Percentiles rank a stretch among this genome's conserved stretches.
Evolutionary conservation across 2,888 invertebrate genomes (phyloP).

Genomic region (Macropis europaea): DNA sequence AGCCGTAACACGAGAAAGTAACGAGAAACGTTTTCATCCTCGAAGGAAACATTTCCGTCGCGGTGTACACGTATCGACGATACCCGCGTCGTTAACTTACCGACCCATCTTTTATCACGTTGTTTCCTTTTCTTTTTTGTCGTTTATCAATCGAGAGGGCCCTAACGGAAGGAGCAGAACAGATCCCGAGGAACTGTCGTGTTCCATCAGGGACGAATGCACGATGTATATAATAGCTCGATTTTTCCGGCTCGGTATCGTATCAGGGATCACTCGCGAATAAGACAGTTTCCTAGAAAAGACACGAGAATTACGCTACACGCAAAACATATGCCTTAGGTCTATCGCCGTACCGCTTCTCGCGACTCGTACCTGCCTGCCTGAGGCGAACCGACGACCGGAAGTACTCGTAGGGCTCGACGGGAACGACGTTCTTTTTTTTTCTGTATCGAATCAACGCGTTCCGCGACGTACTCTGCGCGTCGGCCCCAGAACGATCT

Average conservation of each 20-base stretch:
- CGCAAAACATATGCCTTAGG: conserved; percentile 50
- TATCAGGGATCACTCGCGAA: conserved; percentile 37
- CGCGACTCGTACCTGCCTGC: conserved; percentile 51
- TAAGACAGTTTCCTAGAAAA: conserved; percentile 48
- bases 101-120: background rate
- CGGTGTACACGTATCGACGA: conserved; percentile 1
- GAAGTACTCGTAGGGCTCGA: conserved; percentile 14
- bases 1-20: conserved; percentile 11
- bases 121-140: background rate
- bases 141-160: background rate
- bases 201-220: background rate
- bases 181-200: background rate
- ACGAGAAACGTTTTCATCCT: background rate
- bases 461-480: too few species aligned
- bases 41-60: background rate
- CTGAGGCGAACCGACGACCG: conserved; percentile 33
- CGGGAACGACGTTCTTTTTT: background rate
- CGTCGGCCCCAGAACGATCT: too few species aligned
- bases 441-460: background rate
- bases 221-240: conserved; percentile 27
- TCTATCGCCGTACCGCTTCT: conserved; percentile 47
- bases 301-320: conserved; percentile 42
- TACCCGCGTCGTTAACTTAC: background rate
- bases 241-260: conserved; percentile 35
- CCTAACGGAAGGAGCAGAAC: conserved; percentile 8